Evolutionary conservation across 2,797 vertebrate species (phyloP).

Genomic region (Pseudopleuronectes americanus): DNA sequence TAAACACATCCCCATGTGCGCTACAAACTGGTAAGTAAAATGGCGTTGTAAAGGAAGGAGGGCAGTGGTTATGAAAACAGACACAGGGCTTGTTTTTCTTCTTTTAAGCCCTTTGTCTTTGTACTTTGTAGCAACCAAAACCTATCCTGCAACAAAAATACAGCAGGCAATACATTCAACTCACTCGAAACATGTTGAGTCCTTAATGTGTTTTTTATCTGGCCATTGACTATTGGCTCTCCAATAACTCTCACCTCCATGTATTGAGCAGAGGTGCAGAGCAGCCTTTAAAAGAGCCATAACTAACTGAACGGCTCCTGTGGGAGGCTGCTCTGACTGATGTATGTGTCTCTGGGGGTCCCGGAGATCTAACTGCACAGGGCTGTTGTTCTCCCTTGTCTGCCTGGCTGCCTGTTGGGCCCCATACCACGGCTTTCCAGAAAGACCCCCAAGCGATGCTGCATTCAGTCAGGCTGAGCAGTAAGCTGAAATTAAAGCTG

Average conservation of each 20-base stretch:
- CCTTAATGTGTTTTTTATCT: constrained; percentile 36
- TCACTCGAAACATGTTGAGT: constrained; percentile 12
- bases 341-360: constrained; percentile 72
- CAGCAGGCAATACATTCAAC: neutral
- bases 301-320: constrained; percentile 69
- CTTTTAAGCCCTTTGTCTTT: neutral
- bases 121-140: constrained; percentile 3
- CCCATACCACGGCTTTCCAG: constrained; percentile 74
- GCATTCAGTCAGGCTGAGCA: constrained; percentile 70
- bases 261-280: constrained; percentile 53
- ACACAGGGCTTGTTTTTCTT: neutral
- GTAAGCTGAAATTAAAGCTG: constrained; percentile 83
- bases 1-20: neutral
- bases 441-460: constrained; percentile 80
- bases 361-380: constrained; percentile 59
- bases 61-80: neutral
- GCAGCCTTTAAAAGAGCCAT: constrained; percentile 65
- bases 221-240: constrained; percentile 34
- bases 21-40: neutral
- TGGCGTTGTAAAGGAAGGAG: neutral
- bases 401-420: constrained; percentile 74
- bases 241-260: constrained; percentile 53
- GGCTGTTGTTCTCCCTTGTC: constrained; percentile 74
- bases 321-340: constrained; percentile 68
- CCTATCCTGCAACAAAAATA: neutral